Base-by-base conservation (phyloP, 1,140 invertebrate species). In the Geopemphigus sp. region DNA sequence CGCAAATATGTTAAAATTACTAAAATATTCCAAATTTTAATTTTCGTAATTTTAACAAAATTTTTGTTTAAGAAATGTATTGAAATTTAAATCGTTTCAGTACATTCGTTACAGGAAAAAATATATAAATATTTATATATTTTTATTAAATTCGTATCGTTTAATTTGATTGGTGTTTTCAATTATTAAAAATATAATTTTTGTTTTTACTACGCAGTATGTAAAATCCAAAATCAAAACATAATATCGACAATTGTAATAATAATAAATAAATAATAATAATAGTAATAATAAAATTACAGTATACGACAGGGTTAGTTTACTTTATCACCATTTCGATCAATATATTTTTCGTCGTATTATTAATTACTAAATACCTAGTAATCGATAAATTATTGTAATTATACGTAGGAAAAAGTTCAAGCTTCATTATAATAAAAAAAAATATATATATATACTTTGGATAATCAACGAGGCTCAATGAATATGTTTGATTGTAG, bases 381-480 rank as follows among this genome's bases (percentile, higher is more conserved):
- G 64, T 72, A 11, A 72, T 72, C 15, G 29, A 72, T 72, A n/a
- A 72, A 72, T 29, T 29, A 72, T 72, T 54, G 19, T 54, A 29
- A 72, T 72, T 54, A 72, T 72, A 39, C 45, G 74, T 78, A 78
- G 74, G 57, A 59, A 63, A 61, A 54, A 78, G 61, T 61, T 78
- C 56, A 78, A 78, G 74, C 57, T 61, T 78, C 74, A 78, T 78
- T 78, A 78, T 78, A 63, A 61, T 78, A 78, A 61, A 63, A 39
- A 78, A 78, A 61, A 63, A 78, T 78, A 61, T 78, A 32, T 78
- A 78, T 78, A 61, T 78, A 32, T 78, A 78, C 74, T 78, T 78
- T 78, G 74, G 74, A 78, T 78, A 78, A 78, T 78, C 74, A 78
- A 78, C 74, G 57, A 78, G 56, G 74, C 74, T 78, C 74, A 78